Conservation (phyloP, 2,797 vertebrate genomes). For the Alca torda region DNA sequence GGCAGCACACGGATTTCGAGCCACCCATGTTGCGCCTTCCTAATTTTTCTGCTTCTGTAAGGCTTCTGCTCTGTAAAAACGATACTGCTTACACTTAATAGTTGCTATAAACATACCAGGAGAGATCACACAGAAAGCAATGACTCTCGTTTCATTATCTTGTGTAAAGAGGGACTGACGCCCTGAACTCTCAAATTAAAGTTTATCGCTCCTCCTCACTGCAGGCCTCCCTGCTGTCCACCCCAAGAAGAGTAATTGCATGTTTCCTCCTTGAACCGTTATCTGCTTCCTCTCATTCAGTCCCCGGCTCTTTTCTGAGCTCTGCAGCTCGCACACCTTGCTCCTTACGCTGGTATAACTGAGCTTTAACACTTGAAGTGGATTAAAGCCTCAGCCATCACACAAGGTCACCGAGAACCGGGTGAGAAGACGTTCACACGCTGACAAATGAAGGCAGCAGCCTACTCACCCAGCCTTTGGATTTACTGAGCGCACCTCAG, state of each 20-base stretch:
- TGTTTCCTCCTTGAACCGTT: background rate
- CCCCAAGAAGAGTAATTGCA: background rate
- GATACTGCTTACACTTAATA: background rate
- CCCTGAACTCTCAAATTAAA: background rate
- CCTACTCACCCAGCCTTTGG: background rate
- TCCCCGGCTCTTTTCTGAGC: background rate
- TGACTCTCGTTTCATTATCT: background rate
- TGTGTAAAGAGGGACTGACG: rapidly evolving
- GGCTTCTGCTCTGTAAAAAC: background rate
- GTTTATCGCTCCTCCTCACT: background rate
- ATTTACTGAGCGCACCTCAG: background rate
- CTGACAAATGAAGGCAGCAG: background rate
- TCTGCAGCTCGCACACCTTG: background rate
- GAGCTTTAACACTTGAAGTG: background rate
- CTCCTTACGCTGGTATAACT: too few relatives aligned
- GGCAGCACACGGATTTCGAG: background rate
- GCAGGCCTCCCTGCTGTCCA: background rate
- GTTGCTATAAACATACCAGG: background rate
- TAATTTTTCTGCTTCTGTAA: background rate
- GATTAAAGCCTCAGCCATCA: background rate
- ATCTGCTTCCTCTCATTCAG: background rate
- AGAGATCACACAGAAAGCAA: background rate
- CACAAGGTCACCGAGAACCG: background rate
- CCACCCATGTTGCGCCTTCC: background rate
- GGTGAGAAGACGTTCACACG: background rate